Percentiles rank a stretch among this genome's conserved stretches.
phyloP scores from a whole-genome alignment of 35 echinoderm and acorn worm genomes.

The Nesometra sesokonis region DNA sequence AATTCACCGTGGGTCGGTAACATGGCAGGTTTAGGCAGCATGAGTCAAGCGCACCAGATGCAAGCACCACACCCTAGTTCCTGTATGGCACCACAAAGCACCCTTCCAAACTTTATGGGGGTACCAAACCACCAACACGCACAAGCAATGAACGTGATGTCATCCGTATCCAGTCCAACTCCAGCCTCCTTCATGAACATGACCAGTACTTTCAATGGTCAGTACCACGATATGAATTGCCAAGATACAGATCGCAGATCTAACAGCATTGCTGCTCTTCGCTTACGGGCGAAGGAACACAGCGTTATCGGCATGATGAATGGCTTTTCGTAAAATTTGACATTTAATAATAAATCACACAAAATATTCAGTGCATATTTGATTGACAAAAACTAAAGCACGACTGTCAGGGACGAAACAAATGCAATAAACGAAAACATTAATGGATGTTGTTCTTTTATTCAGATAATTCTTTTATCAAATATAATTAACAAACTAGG shows the following conservation, averaged over 20 bases:
- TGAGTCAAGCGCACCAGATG: neutral
- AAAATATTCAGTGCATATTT: neutral
- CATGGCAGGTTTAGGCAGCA: neutral
- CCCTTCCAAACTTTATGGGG: slow-evolving; percentile 89
- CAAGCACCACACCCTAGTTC: slow-evolving; percentile 39
- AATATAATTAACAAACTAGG: neutral
- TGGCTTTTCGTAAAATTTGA: slow-evolving; percentile 53
- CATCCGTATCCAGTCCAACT: neutral
- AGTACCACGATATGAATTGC: neutral
- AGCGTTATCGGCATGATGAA: slow-evolving; percentile 87
- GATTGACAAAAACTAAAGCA: neutral
- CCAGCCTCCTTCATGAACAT: neutral
- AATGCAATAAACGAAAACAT: neutral
- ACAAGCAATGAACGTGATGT: neutral
- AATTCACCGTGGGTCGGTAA: slow-evolving; percentile 5
- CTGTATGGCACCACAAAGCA: slow-evolving; percentile 72
- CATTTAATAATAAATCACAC: neutral
- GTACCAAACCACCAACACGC: slow-evolving; percentile 37
- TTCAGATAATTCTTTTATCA: neutral
- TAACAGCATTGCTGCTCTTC: slow-evolving; percentile 81
- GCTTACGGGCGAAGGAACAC: slow-evolving; percentile 94
- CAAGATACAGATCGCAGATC: slow-evolving; percentile 60
- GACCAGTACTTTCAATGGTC: neutral
- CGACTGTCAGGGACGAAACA: neutral
- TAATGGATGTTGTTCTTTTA: neutral